Base-by-base conservation (phyloP, 2,797 vertebrate species). In the Microctenopoma steveboyesi region DNA sequence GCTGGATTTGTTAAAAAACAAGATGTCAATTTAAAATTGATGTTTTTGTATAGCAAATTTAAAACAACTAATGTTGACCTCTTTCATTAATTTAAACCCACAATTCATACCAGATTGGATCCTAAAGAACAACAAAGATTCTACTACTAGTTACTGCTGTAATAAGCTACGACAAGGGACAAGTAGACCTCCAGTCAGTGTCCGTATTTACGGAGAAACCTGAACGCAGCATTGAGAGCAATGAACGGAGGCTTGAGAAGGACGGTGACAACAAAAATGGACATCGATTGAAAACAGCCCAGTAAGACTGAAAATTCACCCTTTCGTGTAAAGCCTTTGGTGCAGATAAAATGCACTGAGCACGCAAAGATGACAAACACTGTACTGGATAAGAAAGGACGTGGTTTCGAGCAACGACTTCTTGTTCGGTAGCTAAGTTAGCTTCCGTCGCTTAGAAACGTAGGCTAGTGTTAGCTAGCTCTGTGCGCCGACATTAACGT, bases 191-290 rank as follows among this genome's bases (percentile, higher is more conserved):
- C 30, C 43, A 53, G 57, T 1, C 4, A 79, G n/a, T 7, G 0
- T 0, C 67, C 22, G 10, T 59, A 85, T 86, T 0, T 74, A 47
- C 84, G 1, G 78, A 78, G 47, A 0, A 18, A 4, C 78, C 0
- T 89, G 83, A 91, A 91, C 64, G 84, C 86, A 81, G 11, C 89
- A 83, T n/a, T 5, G 5, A 1, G 15, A 82, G 76, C 62, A 16
- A 43, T 57, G 83, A 43, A 63, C 77, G 76, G 76, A 82, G 72
- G 69, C 63, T 54, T 59, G 79, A 74, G 62, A 83, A 87, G 76
- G 85, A 86, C 60, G 72, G 25, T 68, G 64, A 69, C 66, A 77
- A 87, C 77, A 79, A 79, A 86, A 57, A 88, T 87, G 86, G 81
- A 85, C 74, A 81, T 68, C 76, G 45, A 49, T 60, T 25, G 51